phyloP scores from a whole-genome alignment of 2,113 vertebrate species.

The Chamaetylas fuelleborni region DNA sequence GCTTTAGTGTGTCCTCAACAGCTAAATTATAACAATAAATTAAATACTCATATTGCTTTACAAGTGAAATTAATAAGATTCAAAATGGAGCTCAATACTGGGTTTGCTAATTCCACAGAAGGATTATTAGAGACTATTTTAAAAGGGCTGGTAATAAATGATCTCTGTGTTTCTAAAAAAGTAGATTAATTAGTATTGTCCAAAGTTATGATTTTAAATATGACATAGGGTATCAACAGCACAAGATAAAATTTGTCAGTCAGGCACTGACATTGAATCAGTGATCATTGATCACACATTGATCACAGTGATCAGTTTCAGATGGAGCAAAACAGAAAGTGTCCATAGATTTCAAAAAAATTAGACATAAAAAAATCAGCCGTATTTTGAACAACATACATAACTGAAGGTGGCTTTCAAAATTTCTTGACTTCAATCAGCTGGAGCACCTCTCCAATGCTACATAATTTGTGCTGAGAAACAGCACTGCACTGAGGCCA shows the following conservation, averaged over 20 bases:
- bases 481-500: neutral
- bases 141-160: neutral
- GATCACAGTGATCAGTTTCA: neutral
- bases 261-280: neutral
- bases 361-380: neutral
- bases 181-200: neutral
- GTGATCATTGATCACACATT: neutral
- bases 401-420: neutral
- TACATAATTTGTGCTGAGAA: neutral
- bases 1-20: neutral
- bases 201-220: neutral
- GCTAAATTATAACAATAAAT: neutral
- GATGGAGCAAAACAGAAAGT: neutral
- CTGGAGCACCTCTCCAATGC: neutral
- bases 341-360: neutral
- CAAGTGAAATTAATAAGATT: neutral
- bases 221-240: neutral
- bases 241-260: neutral
- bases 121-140: neutral
- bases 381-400: neutral
- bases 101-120: neutral
- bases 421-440: neutral
- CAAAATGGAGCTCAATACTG: neutral
- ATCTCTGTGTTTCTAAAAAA: neutral
- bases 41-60: neutral